phyloP scores from a whole-genome alignment of 2,113 vertebrate species.

The Cyrtonyx montezumae region DNA sequence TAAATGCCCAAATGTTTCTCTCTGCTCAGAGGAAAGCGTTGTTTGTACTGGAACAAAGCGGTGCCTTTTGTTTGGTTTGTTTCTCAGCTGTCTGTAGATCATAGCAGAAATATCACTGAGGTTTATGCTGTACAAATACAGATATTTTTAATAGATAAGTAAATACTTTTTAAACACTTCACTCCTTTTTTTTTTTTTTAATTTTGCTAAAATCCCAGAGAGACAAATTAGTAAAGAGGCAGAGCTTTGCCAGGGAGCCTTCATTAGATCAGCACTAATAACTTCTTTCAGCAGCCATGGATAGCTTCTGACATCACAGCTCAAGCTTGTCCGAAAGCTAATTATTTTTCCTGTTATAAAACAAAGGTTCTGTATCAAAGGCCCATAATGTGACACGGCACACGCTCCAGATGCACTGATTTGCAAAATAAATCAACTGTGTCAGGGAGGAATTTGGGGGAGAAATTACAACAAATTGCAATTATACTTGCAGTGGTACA shows the following conservation, averaged over 20 bases:
- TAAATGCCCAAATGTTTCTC: background rate
- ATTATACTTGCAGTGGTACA: slow-evolving; percentile 73
- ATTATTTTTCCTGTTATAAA: slow-evolving; percentile 85
- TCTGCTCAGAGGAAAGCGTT: background rate
- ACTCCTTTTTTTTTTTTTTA: slow-evolving; percentile 52
- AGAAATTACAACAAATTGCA: slow-evolving; percentile 82
- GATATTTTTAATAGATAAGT: background rate
- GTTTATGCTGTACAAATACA: slow-evolving; percentile 21
- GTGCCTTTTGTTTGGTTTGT: slow-evolving; percentile 21
- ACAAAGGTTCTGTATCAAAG: slow-evolving; percentile 85
- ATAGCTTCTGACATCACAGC: slow-evolving; percentile 79
- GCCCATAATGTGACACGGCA: slow-evolving; percentile 78
- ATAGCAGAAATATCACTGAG: background rate
- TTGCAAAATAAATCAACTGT: slow-evolving; percentile 83
- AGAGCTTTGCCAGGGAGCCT: slow-evolving; percentile 75
- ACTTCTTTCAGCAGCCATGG: slow-evolving; percentile 80
- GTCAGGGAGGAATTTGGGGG: slow-evolving; percentile 76
- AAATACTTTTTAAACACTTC: slow-evolving; percentile 33
- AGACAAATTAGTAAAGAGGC: slow-evolving; percentile 83
- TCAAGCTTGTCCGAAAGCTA: slow-evolving; percentile 83
- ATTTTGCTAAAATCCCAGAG: slow-evolving; percentile 80
- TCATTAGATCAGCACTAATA: slow-evolving; percentile 81
- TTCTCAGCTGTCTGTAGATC: slow-evolving; percentile 30
- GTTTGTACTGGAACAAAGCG: background rate
- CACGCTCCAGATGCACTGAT: slow-evolving; percentile 81